phyloP scores from a whole-genome alignment of 2,113 vertebrate species.

The Mesembrinibis cayennensis region DNA sequence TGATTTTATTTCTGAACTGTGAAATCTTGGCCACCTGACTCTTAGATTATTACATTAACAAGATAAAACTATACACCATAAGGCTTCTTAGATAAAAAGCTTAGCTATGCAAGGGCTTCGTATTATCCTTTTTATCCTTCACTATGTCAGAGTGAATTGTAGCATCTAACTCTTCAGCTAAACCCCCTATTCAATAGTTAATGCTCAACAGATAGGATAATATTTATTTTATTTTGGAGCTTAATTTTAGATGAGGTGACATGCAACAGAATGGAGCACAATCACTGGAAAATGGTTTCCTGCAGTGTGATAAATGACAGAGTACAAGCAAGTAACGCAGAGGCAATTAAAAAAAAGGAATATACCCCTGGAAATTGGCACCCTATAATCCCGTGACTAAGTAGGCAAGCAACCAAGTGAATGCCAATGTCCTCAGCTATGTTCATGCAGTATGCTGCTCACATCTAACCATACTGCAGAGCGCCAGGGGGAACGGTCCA shows the following conservation, averaged over 20 bases:
- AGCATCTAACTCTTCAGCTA: neutral
- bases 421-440: neutral
- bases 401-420: neutral
- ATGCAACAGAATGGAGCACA: neutral
- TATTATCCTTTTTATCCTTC: neutral
- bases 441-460: neutral
- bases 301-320: neutral
- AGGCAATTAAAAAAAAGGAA: conserved; percentile 5
- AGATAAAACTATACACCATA: neutral
- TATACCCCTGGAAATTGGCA: neutral
- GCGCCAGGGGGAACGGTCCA: fast-evolving
- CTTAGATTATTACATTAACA: neutral
- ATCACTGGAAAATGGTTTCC: neutral
- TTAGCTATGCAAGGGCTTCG: neutral
- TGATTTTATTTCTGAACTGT: neutral
- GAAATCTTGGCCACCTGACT: conserved; percentile 1
- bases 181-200: neutral
- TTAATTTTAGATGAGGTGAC: neutral
- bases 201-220: neutral
- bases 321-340: neutral
- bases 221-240: neutral
- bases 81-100: neutral
- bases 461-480: neutral
- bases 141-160: neutral
- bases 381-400: neutral